Evolutionary conservation across 2,797 vertebrate species (phyloP).

Genomic region (Poeciliopsis turneri): DNA sequence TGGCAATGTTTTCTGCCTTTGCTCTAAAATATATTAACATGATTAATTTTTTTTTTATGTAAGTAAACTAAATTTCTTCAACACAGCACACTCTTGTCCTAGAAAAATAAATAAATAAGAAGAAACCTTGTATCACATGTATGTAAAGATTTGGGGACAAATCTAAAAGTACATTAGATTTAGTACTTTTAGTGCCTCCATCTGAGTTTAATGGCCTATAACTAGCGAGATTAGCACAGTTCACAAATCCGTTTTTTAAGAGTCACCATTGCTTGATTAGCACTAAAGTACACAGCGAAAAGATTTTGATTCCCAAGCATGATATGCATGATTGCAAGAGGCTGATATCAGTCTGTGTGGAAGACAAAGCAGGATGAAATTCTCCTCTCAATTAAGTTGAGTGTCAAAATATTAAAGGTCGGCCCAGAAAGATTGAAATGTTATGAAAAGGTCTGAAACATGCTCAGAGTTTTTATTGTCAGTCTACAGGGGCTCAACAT

Average conservation of each 20-base stretch:
- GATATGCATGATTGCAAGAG: slow-evolving; percentile 65
- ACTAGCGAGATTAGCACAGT: slow-evolving; percentile 27
- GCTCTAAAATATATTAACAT: background rate
- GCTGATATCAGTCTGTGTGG: slow-evolving; percentile 41
- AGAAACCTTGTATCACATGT: background rate
- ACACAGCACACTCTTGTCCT: background rate
- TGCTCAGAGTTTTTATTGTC: slow-evolving; percentile 61
- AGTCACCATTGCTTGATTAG: slow-evolving; percentile 28
- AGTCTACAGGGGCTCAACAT: slow-evolving; percentile 35
- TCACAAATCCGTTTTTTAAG: slow-evolving; percentile 35
- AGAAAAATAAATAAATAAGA: background rate
- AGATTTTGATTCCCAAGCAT: slow-evolving; percentile 33
- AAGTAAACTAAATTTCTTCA: background rate
- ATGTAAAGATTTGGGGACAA: slow-evolving; percentile 20
- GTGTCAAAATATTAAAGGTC: slow-evolving; percentile 81
- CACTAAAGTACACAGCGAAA: slow-evolving; percentile 11
- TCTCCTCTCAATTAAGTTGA: slow-evolving; percentile 58
- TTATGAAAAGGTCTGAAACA: slow-evolving; percentile 72
- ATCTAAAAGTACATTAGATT: background rate
- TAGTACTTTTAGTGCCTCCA: background rate
- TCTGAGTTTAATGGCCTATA: slow-evolving; percentile 18
- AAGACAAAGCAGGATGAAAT: slow-evolving; percentile 57
- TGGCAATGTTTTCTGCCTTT: background rate
- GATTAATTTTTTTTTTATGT: background rate
- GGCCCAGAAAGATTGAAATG: slow-evolving; percentile 75